Evolutionary conservation across 2,888 invertebrate species (phyloP).

Genomic region (Macrophya annulata): DNA sequence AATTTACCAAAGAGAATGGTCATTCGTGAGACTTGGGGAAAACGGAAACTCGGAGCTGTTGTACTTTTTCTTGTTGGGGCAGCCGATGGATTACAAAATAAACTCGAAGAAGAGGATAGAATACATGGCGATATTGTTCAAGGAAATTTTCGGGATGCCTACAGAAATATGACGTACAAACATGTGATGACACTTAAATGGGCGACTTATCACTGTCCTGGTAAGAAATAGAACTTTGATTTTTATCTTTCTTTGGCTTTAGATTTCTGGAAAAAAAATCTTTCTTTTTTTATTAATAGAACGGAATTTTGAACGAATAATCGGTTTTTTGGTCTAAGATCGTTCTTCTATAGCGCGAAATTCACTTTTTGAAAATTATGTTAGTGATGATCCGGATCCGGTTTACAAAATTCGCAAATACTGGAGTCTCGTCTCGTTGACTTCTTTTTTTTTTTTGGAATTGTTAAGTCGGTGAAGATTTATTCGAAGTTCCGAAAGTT

Average conservation of each 20-base stretch:
- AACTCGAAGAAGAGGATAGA: constrained; percentile 76
- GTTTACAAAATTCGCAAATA: background rate
- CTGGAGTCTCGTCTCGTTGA: background rate
- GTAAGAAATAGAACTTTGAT: constrained; percentile 64
- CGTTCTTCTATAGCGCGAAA: no score
- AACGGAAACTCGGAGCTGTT: constrained; percentile 68
- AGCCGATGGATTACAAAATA: constrained; percentile 71
- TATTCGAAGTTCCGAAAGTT: background rate
- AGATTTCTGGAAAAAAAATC: no score
- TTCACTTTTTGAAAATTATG: no score
- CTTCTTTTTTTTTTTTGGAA: background rate
- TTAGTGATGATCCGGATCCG: no score
- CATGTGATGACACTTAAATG: constrained; percentile 82
- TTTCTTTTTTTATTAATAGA: background rate
- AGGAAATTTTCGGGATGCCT: constrained; percentile 81
- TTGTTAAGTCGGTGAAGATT: background rate
- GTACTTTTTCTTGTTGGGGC: constrained; percentile 79
- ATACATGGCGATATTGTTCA: constrained; percentile 80
- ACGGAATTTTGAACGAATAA: background rate
- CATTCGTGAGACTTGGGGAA: constrained; percentile 80
- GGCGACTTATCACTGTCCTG: constrained; percentile 80
- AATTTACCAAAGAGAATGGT: constrained; percentile 78
- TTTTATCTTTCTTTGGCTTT: background rate
- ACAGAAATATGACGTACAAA: constrained; percentile 82
- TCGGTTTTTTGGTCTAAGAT: no score